Evolutionary conservation across 2,797 vertebrate species (phyloP), one percentile per base, ranked within the genome.

Genomic region (Betta splendens): DNA sequence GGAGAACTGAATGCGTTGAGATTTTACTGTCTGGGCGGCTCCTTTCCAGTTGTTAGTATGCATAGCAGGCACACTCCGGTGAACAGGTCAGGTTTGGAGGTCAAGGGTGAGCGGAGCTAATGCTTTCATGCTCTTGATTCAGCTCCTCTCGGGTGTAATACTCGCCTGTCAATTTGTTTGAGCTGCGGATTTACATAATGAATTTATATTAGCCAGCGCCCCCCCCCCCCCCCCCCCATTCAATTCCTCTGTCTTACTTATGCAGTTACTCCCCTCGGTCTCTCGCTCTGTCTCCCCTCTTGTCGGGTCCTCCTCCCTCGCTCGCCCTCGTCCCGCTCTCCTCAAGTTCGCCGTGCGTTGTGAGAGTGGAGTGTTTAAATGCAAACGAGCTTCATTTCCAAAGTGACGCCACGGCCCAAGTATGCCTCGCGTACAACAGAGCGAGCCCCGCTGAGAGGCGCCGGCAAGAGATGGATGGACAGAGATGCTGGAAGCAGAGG

Each of bases 101-200:
- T 89, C 76, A 81, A 85, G 85, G 88, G 89, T 88, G 86, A 87
- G 72, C 69, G 62, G 77, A 84, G 85, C 87, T 89, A 89, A 89
- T 87, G 85, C 83, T 89, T 88, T 85, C 76, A 84, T 82, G 85
- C 88, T 90, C 86, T 89, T 90, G 85, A 91, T 90, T 84, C 81
- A 78, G 84, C 84, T 88, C 86, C 86, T 90, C 85, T 86, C 65
- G 80, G 84, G 89, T 90, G 89, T 89, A 89, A 89, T 87, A 87
- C 86, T 80, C 84, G 78, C 85, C 87, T 88, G 87, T 90, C 87
- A 91, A 89, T 90, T 91, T 91, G 87, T 91, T 91, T 90, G 87
- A 91, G 88, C 87, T 84, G 84, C 70, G 83, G 89, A 91, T 92
- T 92, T 92, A 89, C 90, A 92, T 92, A 89, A 86, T 87, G 89